These are phyloP conservation scores for Ammodramus savannarum DNA, from an alignment of 2,113 vertebrate genomes.

Conservation along the genomic window DNA sequence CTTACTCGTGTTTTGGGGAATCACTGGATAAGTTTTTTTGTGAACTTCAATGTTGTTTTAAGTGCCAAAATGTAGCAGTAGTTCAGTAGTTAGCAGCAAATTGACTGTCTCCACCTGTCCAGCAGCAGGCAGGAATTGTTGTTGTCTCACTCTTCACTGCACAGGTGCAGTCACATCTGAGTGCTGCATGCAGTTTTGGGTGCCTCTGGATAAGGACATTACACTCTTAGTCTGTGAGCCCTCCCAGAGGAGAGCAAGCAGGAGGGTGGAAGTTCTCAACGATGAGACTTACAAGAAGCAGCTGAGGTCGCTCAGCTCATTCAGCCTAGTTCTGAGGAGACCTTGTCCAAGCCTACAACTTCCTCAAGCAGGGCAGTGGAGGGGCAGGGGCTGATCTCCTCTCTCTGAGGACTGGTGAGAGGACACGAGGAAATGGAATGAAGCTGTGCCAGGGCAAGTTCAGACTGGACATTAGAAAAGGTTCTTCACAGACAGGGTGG, in stretches of 20 bases:
- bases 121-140: neutral
- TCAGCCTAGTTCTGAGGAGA: neutral
- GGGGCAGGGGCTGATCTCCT: neutral
- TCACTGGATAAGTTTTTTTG: neutral
- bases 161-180: neutral
- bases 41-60: neutral
- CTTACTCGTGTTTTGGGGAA: neutral
- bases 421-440: neutral
- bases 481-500: neutral
- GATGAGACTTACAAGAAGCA: fast-evolving
- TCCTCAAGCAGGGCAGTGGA: fast-evolving
- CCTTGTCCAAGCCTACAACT: neutral
- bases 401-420: neutral
- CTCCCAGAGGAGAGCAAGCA: neutral
- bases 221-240: neutral
- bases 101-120: neutral
- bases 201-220: neutral
- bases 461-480: neutral
- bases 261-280: neutral
- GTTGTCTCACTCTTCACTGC: neutral
- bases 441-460: neutral
- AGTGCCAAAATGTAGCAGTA: neutral
- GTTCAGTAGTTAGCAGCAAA: neutral
- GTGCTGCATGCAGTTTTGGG: neutral
- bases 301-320: neutral